Conservation (phyloP, 1,140 invertebrate species). For the Anastrepha ludens region DNA sequence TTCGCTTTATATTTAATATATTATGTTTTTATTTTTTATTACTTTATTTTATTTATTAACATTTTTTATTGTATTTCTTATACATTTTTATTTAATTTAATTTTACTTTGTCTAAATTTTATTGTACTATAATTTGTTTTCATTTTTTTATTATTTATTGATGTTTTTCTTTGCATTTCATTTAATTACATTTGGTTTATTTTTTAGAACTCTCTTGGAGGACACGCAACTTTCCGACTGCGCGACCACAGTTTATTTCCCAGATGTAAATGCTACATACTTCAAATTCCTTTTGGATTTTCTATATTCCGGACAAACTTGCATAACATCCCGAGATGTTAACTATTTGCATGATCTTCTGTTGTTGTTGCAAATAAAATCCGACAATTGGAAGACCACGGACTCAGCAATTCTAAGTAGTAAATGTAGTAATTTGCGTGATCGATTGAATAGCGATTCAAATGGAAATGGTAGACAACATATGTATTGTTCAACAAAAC, state of each 20-base stretch:
- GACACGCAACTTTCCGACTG: constrained; percentile 83
- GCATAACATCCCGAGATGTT: constrained; percentile 86
- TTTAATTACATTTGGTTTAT: neutral
- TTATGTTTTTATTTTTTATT: no score
- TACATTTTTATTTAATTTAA: no score
- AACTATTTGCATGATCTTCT: constrained; percentile 87
- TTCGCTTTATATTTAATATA: no score
- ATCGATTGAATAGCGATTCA: constrained; percentile 32
- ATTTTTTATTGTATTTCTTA: no score
- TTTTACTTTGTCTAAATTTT: no score
- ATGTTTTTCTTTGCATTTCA: neutral
- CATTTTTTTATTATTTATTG: neutral
- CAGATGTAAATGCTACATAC: constrained; percentile 84
- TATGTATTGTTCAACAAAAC: constrained; percentile 48
- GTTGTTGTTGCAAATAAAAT: constrained; percentile 87
- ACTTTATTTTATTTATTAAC: no score
- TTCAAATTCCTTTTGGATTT: constrained; percentile 87
- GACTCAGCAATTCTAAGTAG: constrained; percentile 63
- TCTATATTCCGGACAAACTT: constrained; percentile 88
- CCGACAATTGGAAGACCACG: constrained; percentile 79
- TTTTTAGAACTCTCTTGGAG: constrained; percentile 79
- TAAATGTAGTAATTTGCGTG: constrained; percentile 53
- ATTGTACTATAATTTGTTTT: neutral
- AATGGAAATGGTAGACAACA: neutral
- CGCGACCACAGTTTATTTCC: constrained; percentile 85